Evolutionary conservation across 2,113 vertebrate species (phyloP), one percentile per base, ranked within the genome.

Genomic region (Nanorana parkeri): DNA sequence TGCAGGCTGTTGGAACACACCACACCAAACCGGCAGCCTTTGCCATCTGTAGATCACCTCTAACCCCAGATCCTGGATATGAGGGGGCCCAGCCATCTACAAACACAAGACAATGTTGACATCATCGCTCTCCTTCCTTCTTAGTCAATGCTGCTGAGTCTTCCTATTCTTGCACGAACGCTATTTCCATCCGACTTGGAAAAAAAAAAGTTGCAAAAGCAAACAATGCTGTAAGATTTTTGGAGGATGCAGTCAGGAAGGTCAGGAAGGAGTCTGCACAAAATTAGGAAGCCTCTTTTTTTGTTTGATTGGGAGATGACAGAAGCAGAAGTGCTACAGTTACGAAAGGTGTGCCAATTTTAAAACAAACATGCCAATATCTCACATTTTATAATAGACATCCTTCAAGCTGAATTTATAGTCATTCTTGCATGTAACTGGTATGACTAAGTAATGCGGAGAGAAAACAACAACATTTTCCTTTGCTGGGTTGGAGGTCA

Each of bases 211-310:
- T 47, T 47, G 41, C 13, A 69, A n/a, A 21, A 79, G 29, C 60
- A 52, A 93, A 94, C 93, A 94, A 94, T 93, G 91, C 91, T 89
- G 89, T 88, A 90, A 86, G 91, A 91, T 92, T 88, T 67, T 85
- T 87, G 85, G 91, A 93, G 93, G 91, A 92, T 92, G 89, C 91
- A 81, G 92, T 87, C 93, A 92, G 94, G 93, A 94, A 93, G 90
- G 85, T 88, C 85, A 91, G 92, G 89, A 91, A 91, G 91, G 89
- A 89, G 89, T 88, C 91, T 90, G 88, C 84, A 93, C 91, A 92
- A 90, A 92, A 91, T 92, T 92, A 89, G 89, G 91, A 94, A 91
- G 88, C 87, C 86, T 88, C 88, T 92, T 91, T 90, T 82, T 23
- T 36, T 41, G n/a, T 75, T 69, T 68, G 15, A 84, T 89, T 88